These are phyloP conservation scores for Thaumetopoea pityocampa DNA, from an alignment of 1,140 invertebrate species.

Conservation along the genomic window DNA sequence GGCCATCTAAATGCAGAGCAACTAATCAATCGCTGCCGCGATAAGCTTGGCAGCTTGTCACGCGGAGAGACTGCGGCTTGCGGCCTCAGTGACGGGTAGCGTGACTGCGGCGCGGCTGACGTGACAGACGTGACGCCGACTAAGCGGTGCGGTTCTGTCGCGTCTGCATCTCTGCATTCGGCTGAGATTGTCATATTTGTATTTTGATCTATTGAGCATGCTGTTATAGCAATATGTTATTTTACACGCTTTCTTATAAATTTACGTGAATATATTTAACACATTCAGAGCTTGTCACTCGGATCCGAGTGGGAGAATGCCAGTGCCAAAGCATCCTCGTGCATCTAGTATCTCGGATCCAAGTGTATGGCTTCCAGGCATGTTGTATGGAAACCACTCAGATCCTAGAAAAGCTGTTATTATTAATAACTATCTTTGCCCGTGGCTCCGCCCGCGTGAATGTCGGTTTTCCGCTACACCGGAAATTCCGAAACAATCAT, in stretches of 20 bases:
- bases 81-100: constrained; percentile 1
- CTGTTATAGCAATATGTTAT: background rate
- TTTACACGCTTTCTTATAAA: background rate
- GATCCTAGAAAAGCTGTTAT: too few species aligned
- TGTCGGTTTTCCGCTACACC: too few species aligned
- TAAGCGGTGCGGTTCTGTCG: background rate
- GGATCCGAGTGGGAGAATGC: too few species aligned
- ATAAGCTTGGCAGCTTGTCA: constrained; percentile 10
- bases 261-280: background rate
- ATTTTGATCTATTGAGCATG: background rate
- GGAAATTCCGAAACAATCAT: too few species aligned
- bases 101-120: constrained; percentile 3
- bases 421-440: too few species aligned
- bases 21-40: constrained; percentile 6
- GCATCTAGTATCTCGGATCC: too few species aligned
- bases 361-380: too few species aligned
- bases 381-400: too few species aligned
- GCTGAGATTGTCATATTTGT: background rate
- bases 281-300: background rate
- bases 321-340: too few species aligned
- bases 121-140: constrained; percentile 9
- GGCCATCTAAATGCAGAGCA: background rate
- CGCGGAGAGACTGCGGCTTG: constrained; percentile 1
- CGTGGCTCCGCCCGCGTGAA: too few species aligned
- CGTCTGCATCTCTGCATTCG: constrained; percentile 3